phyloP scores from a whole-genome alignment of 2,797 vertebrate genomes.

The Cyclopterus lumpus region DNA sequence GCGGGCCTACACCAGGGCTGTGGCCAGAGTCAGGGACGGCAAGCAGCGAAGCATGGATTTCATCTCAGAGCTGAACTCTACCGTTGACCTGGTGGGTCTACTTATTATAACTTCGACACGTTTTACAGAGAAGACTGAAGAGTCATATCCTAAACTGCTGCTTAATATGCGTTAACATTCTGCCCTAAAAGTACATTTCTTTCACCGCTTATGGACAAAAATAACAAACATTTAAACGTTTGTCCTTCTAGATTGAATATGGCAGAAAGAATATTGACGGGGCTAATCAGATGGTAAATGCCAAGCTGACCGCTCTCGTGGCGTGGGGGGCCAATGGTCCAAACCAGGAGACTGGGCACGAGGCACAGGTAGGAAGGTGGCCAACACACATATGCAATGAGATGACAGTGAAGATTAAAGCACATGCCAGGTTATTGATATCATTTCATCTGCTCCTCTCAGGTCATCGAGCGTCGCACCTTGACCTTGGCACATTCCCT shows the following conservation, averaged over 20 bases:
- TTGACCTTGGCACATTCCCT: slow-evolving; percentile 87
- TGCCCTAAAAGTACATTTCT: neutral
- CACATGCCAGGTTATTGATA: neutral
- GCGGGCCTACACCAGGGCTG: slow-evolving; percentile 88
- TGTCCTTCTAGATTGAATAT: slow-evolving; percentile 87
- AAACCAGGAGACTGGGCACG: slow-evolving; percentile 69
- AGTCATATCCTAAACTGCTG: neutral
- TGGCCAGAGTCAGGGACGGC: slow-evolving; percentile 84
- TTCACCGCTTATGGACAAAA: neutral
- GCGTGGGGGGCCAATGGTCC: slow-evolving; percentile 83
- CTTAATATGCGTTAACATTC: neutral
- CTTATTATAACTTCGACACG: too few relatives aligned
- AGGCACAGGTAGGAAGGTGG: slow-evolving; percentile 72
- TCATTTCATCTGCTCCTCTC: neutral
- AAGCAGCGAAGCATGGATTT: slow-evolving; percentile 88
- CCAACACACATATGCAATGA: neutral
- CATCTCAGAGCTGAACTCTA: slow-evolving; percentile 87
- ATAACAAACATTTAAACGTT: neutral
- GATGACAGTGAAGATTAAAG: neutral
- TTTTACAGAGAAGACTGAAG: too few relatives aligned
- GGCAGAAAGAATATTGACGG: slow-evolving; percentile 87
- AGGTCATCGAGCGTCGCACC: slow-evolving; percentile 91
- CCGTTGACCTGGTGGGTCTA: slow-evolving; percentile 88
- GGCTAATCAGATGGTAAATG: slow-evolving; percentile 88
- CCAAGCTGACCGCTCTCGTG: slow-evolving; percentile 84